Evolutionary conservation across 1,140 invertebrate species (phyloP).

Genomic region (Zaprionus nigranus): DNA sequence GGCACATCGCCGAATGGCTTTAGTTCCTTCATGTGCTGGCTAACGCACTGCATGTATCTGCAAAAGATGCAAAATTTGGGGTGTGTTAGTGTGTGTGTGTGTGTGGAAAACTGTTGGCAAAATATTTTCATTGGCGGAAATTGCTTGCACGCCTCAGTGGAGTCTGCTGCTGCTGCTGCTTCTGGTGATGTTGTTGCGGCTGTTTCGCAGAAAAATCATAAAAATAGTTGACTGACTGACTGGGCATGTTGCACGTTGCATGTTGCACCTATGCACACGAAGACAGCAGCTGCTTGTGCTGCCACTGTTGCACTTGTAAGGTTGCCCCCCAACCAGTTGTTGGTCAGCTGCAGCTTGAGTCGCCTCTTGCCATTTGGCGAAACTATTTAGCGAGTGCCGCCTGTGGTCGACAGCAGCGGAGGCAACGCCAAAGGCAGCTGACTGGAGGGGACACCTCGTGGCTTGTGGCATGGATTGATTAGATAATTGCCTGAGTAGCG

Average conservation of each 20-base stretch:
- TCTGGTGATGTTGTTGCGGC: background rate
- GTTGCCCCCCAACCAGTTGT: slow-evolving; percentile 48
- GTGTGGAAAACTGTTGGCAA: slow-evolving; percentile 5
- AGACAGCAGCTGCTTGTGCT: slow-evolving; percentile 46
- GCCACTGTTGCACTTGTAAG: slow-evolving; percentile 69
- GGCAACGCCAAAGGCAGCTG: slow-evolving; percentile 37
- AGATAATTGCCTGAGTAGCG: slow-evolving; percentile 10
- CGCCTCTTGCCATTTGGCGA: background rate
- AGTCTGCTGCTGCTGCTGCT: background rate
- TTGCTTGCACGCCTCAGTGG: background rate
- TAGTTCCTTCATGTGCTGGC: slow-evolving; percentile 95
- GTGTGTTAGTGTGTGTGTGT: slow-evolving; percentile 4
- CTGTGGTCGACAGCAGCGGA: background rate
- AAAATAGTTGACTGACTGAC: slow-evolving; percentile 53
- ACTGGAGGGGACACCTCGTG: slow-evolving; percentile 7
- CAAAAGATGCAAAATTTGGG: slow-evolving; percentile 27
- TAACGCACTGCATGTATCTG: slow-evolving; percentile 93
- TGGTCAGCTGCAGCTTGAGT: slow-evolving; percentile 12
- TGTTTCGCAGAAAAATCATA: slow-evolving; percentile 71
- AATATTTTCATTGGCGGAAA: slow-evolving; percentile 24
- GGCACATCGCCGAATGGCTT: slow-evolving; percentile 98
- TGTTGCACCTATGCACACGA: slow-evolving; percentile 21
- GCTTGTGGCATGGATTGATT: slow-evolving; percentile 4
- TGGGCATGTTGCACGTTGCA: slow-evolving; percentile 31
- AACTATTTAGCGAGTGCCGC: slow-evolving; percentile 58